Base-by-base conservation (phyloP, 2,888 invertebrate genomes). In the Drosophila engyochracea region DNA sequence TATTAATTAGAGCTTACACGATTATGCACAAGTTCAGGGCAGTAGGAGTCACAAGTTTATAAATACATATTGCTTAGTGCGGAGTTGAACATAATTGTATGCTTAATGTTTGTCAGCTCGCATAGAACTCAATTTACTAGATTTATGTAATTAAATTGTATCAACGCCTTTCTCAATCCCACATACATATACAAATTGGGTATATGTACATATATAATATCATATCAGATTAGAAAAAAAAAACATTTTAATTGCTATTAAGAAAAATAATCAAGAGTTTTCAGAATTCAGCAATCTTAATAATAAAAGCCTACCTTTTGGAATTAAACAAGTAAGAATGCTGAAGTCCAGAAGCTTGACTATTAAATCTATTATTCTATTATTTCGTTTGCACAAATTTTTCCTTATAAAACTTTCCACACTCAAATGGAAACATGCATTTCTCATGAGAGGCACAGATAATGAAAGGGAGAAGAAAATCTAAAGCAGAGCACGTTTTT, bases 11-110 rank as follows among this genome's bases (percentile, higher is more conserved):
- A 19, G 12, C 9, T 25, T 14, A 14, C 31, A 16, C 22, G 30
- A 49, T 28, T 47, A 28, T 16, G n/a, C 31, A 12, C 44, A 30
- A 44, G 4, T 51, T 22, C 16, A 22, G 30, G 4, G n/a, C 16
- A 4, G 10, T 0, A 6, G 0, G 12, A 10, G 30, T 30, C 31
- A n/a, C 31, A 1, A 22, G 31, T 2, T 7, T 14, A n/a, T 31
- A 22, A 14, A 33, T 22, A 33, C n/a, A 10, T n/a, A n/a, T 35
- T 35, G 14, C 2, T 16, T 35, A 16, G 5, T 35, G 16, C 14
- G 5, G 0, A 35, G 5, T 35, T 35, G 35, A 35, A 35, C 4
- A 14, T 14, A 35, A 14, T 14, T 2, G 14, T 4, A 14, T 5
- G 5, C 5, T 35, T 35, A 35, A 4, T 35, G 33, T 14, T 4